Evolutionary conservation across 1,140 invertebrate species (phyloP), one percentile per base, ranked within the genome.

Genomic region (Maniola jurtina): DNA sequence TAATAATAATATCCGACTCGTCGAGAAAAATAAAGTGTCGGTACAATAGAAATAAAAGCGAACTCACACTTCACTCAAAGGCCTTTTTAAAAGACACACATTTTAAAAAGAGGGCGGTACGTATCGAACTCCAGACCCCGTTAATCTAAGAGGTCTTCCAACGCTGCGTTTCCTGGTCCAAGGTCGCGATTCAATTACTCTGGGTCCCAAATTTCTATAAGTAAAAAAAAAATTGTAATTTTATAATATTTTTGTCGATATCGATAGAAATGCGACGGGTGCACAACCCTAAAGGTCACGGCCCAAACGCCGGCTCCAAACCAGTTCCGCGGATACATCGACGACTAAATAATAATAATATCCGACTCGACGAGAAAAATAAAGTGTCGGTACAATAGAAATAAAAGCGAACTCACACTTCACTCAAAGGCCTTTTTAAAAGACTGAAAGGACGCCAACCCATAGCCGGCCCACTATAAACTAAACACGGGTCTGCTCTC

Each of bases 331-430:
- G 76, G 78, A 77, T 80, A 81, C 79, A 73, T 76, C 76, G 76
- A 73, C 79, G 74, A 74, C 81, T 75, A 79, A 82, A 81, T 82
- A 86, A 86, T 83, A 86, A 87, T 84, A 88, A 77, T 80, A 79
- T 77, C 75, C 68, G 70, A 73, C 61, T 69, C 73, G 66, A 72
- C 69, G 71, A 76, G 74, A 80, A 80, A 81, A 80, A 80, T 76
- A 79, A 79, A 76, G 70, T 77, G 73, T 79, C 65, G 66, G 65
- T 67, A 81, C 77, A 82, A 81, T 75, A 69, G 71, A 66, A 70
- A 79, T 75, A 79, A 79, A 79, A 72, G 68, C 65, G 66, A 68
- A 56, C 72, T 77, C 71, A 81, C 79, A 81, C 79, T 76, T 79
- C 62, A 72, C 74, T 56, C 66, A 77, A 71, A 72, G 72, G 66